Evolutionary conservation across 30 jellyfish, hydroid and myxozoan genomes (phyloP).

Genomic region (Rhopilema esculentum): DNA sequence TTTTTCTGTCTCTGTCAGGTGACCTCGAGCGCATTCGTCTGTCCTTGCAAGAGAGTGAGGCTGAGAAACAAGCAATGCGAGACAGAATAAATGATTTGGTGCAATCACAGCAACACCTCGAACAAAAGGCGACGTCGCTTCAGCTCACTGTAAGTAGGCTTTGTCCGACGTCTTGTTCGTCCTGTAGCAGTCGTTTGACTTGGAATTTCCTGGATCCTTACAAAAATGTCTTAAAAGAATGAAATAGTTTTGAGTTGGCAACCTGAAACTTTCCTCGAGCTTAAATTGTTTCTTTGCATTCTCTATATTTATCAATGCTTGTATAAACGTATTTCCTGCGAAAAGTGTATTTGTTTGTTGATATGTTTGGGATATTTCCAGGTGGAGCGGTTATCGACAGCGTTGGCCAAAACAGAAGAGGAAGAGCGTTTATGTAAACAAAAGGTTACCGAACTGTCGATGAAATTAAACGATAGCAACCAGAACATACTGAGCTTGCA

Average conservation of each 20-base stretch:
- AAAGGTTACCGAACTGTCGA: constrained; percentile 91
- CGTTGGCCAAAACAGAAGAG: constrained; percentile 87
- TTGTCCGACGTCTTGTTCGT: background rate
- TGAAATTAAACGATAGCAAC: constrained; percentile 83
- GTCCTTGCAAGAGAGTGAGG: constrained; percentile 87
- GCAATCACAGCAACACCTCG: constrained; percentile 81
- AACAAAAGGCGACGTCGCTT: constrained; percentile 85
- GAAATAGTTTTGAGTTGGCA: too few relatives aligned
- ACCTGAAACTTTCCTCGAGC: too few relatives aligned
- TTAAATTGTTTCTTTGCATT: too few relatives aligned
- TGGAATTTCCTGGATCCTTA: background rate
- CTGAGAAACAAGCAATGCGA: constrained; percentile 85
- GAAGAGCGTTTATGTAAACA: constrained; percentile 89
- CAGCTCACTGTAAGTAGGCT: constrained; percentile 88
- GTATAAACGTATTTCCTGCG: background rate
- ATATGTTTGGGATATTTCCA: constrained; percentile 8
- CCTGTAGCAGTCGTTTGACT: background rate
- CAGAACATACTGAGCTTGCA: constrained; percentile 77
- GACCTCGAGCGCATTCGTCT: constrained; percentile 91
- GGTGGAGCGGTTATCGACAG: constrained; percentile 96
- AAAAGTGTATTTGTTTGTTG: background rate
- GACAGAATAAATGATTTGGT: constrained; percentile 75
- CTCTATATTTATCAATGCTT: too few relatives aligned
- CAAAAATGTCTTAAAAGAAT: too few relatives aligned
- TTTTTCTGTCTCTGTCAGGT: constrained; percentile 47